phyloP scores from a whole-genome alignment of 2,888 invertebrate genomes.

The Spisula solida region DNA sequence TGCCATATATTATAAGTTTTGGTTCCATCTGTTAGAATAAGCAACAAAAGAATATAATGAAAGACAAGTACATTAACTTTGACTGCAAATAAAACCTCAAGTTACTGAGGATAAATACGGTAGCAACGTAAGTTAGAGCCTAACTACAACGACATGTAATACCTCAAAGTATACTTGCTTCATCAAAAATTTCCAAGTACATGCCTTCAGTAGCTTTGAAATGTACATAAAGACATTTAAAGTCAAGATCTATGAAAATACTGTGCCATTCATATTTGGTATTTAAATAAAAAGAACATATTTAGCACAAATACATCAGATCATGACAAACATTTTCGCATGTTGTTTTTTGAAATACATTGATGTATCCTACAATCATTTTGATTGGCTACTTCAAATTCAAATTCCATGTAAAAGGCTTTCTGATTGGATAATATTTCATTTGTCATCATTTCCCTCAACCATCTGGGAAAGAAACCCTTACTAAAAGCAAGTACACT shows the following conservation, averaged over 20 bases:
- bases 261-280: constrained; percentile 8
- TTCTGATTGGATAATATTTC: constrained; percentile 34
- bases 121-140: constrained; percentile 52
- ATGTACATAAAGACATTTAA: constrained; percentile 48
- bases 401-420: constrained; percentile 14
- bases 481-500: constrained; percentile 76
- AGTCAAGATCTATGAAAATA: constrained; percentile 34
- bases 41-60: constrained; percentile 26
- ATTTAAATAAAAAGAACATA: constrained; percentile 12
- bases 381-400: constrained; percentile 4
- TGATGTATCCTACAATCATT: constrained; percentile 2
- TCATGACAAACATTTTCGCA: background rate
- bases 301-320: constrained; percentile 1
- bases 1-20: constrained; percentile 5
- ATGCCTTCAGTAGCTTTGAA: constrained; percentile 64
- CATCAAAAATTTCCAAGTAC: constrained; percentile 53
- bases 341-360: constrained; percentile 13
- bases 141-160: constrained; percentile 57
- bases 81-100: constrained; percentile 21
- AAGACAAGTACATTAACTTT: constrained; percentile 23
- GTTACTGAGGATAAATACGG: constrained; percentile 24
- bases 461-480: constrained; percentile 67
- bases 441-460: constrained; percentile 61
- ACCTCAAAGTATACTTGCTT: constrained; percentile 74
- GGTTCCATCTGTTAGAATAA: constrained; percentile 13